phyloP scores from a whole-genome alignment of 2,888 invertebrate genomes.

The Nomada lathburiana region DNA sequence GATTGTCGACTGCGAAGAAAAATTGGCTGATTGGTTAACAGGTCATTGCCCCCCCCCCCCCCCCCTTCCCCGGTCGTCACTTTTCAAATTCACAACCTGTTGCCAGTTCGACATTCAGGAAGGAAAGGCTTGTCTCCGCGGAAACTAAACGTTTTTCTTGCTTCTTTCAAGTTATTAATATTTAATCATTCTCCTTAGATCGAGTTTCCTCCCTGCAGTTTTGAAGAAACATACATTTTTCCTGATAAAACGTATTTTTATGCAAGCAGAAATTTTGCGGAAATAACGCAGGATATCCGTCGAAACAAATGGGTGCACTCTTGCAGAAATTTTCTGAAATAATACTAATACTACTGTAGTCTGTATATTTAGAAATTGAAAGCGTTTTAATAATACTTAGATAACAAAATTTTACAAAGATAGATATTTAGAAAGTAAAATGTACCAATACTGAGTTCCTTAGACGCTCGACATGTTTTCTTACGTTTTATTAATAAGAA shows the following conservation, averaged over 20 bases:
- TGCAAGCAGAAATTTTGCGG: background rate
- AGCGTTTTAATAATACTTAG: too few species aligned
- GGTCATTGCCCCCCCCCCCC: background rate
- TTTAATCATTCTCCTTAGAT: background rate
- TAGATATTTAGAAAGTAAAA: too few species aligned
- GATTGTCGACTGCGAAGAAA: background rate
- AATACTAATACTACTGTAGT: too few species aligned
- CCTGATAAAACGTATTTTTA: too few species aligned
- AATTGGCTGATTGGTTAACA: constrained; percentile 10
- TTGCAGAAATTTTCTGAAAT: too few species aligned
- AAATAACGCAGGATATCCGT: background rate
- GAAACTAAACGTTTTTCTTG: background rate
- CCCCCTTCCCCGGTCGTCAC: background rate
- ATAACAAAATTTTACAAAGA: too few species aligned
- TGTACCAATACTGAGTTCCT: too few species aligned
- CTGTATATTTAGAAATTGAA: too few species aligned
- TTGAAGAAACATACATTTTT: too few species aligned
- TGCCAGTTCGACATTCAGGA: constrained; percentile 12
- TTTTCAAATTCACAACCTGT: background rate
- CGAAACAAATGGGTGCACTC: too few species aligned
- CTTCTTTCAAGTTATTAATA: constrained; percentile 2
- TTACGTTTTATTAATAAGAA: too few species aligned
- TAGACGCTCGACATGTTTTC: too few species aligned
- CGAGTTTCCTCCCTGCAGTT: background rate
- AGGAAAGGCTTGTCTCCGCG: background rate